Percentiles rank a stretch among this genome's conserved stretches.
Conservation (phyloP, 2,888 invertebrate species). For the Drosophila acutilabella region DNA sequence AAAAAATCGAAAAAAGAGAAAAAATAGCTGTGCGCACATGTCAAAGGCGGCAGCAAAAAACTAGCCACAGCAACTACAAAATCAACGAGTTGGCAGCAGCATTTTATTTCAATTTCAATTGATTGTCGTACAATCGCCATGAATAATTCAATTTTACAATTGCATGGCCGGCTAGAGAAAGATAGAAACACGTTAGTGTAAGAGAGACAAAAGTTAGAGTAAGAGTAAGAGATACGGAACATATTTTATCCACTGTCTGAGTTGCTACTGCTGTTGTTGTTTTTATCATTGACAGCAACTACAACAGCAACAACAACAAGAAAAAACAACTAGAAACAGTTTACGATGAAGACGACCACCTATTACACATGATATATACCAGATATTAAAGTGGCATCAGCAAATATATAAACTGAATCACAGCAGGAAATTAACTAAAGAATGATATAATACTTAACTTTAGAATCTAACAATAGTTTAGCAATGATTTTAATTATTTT, state of each 20-base stretch:
- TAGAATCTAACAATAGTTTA: neutral
- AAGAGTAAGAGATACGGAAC: conserved; percentile 66
- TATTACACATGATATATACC: conserved; percentile 58
- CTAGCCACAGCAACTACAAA: conserved; percentile 38
- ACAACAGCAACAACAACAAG: conserved; percentile 20
- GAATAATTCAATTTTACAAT: conserved; percentile 83
- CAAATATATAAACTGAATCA: conserved; percentile 16
- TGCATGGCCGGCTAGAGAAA: conserved; percentile 63
- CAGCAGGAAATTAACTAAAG: conserved; percentile 18
- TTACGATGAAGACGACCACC: conserved; percentile 42
- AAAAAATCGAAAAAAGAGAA: conserved; percentile 24
- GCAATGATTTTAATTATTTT: neutral
- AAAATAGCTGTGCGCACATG: conserved; percentile 79
- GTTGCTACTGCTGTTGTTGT: conserved; percentile 33
- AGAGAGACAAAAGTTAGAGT: conserved; percentile 30
- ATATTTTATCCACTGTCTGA: conserved; percentile 68
- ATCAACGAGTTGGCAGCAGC: conserved; percentile 71
- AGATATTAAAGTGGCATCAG: conserved; percentile 46
- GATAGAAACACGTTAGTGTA: conserved; percentile 37
- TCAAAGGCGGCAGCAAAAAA: conserved; percentile 69
- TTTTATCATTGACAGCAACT: conserved; percentile 39
- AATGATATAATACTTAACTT: neutral
- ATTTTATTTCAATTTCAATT: conserved; percentile 84
- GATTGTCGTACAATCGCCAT: conserved; percentile 85
- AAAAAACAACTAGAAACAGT: neutral